Evolutionary conservation across 2,113 vertebrate species (phyloP).

Genomic region (Pogona vitticeps): DNA sequence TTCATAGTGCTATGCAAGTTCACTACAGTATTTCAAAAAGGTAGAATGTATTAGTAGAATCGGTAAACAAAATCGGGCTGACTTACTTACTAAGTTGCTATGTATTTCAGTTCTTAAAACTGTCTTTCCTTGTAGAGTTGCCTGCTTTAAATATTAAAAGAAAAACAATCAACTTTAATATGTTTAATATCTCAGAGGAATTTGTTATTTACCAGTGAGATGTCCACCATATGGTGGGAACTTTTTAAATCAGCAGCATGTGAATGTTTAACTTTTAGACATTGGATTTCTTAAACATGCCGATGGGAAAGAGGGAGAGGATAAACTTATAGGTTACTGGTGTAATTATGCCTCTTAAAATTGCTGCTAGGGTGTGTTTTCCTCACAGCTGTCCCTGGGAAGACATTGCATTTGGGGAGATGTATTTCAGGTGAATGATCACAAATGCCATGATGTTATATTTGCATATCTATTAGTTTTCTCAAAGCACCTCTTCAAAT

Average conservation of each 20-base stretch:
- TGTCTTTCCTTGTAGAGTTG: not conserved
- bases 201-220: not conserved
- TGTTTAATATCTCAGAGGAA: not conserved
- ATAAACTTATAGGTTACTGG: not conserved
- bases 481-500: not conserved
- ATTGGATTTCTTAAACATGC: not conserved
- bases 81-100: not conserved
- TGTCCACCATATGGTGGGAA: not conserved
- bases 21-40: not conserved
- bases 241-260: not conserved
- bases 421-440: not conserved
- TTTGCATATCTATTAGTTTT: not conserved
- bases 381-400: not conserved
- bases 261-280: not conserved
- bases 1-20: not conserved
- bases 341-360: not conserved
- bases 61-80: not conserved
- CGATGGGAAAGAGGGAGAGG: not conserved
- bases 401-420: not conserved
- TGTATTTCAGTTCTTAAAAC: not conserved
- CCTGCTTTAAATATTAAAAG: not conserved
- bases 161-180: not conserved
- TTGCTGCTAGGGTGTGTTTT: not conserved
- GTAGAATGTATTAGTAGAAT: not conserved
- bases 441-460: not conserved